Base-by-base conservation (phyloP, 2,888 invertebrate species). In the Julus scanicus region DNA sequence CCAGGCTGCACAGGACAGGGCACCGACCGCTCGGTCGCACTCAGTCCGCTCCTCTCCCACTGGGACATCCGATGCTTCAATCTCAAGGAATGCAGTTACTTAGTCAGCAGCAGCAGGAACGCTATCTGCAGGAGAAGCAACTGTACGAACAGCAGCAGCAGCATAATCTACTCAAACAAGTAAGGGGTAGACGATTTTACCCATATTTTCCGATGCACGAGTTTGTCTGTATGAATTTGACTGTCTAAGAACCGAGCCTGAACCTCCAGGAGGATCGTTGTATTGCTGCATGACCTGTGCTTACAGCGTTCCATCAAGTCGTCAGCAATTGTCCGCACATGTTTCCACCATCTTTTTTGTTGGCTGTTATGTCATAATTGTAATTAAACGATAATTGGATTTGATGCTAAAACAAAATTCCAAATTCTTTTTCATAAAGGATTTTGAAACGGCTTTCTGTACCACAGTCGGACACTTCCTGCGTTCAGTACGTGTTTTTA, bases 41-140 rank as follows among this genome's bases (percentile, higher is more conserved):
- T 89, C 98, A 98, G 93, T 98, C 98, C 85, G 98, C 98, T 3
- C 97, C 97, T 0, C 93, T 97, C 90, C 97, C 97, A 44, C 93
- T 98, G 88, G 97, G 97, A 0, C 97, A 97, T 93, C 97, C 97
- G 40, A 95, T 97, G 94, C 94, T 97, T 88, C 93, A 93, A 89
- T 90, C 89, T 89, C 90, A 88, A 89, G 90, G 86, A 92, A 92
- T 88, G 92, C 92, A 89, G 91, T 92, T 92, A 39, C 71, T 71
- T 9, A 90, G 90, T 39, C 92, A 92, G 84, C 92, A 93, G 90
- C 94, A 93, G 90, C 93, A 93, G 90, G 94, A 93, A 90, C 93
- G 93, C 89, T 93, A 93, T 90, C 91, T 92, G 91, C 93, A 93
- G 87, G 94, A 90, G 94, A 93, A 90, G 88, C 90, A 90, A 86